These are phyloP conservation scores for Marasmarcha lunaedactyla DNA, from an alignment of 2,888 invertebrate genomes.

Conservation along the genomic window DNA sequence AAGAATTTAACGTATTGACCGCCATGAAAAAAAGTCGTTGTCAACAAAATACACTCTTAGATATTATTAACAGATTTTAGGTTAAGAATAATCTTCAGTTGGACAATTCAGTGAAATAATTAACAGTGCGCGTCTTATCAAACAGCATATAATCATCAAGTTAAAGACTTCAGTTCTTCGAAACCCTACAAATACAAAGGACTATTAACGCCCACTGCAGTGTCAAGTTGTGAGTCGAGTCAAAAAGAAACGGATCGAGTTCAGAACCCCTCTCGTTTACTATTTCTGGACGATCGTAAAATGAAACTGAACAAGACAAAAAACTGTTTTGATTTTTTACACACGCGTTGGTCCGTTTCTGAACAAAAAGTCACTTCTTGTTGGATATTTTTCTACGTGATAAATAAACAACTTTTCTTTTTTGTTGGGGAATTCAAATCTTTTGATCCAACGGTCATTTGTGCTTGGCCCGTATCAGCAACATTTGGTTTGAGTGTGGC, in stretches of 20 bases:
- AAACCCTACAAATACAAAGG: conserved; percentile 36
- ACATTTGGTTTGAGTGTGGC: conserved; percentile 6
- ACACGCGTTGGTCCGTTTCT: conserved; percentile 24
- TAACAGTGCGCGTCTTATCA: conserved; percentile 30
- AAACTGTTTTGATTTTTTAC: conserved; percentile 66
- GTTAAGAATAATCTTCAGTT: too few relatives aligned
- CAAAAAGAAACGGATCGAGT: conserved; percentile 22
- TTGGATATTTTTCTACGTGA: conserved; percentile 49
- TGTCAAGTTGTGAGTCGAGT: conserved; percentile 41
- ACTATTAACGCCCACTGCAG: conserved; percentile 33
- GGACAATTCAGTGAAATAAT: conserved; percentile 11
- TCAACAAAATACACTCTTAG: neutral
- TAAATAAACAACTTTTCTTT: conserved; percentile 52
- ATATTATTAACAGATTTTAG: too few relatives aligned
- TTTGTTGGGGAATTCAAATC: conserved; percentile 44
- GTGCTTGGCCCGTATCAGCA: conserved; percentile 17
- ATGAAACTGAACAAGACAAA: conserved; percentile 52
- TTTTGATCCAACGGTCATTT: conserved; percentile 45
- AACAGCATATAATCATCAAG: conserved; percentile 22
- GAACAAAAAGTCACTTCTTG: conserved; percentile 41
- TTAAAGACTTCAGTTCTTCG: conserved; percentile 31
- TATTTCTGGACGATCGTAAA: conserved; percentile 62
- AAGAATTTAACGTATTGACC: too few relatives aligned
- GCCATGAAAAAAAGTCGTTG: too few relatives aligned
- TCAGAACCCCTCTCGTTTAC: conserved; percentile 41